Base-by-base conservation (phyloP, 2,113 vertebrate genomes). In the Apteryx mantelli region DNA sequence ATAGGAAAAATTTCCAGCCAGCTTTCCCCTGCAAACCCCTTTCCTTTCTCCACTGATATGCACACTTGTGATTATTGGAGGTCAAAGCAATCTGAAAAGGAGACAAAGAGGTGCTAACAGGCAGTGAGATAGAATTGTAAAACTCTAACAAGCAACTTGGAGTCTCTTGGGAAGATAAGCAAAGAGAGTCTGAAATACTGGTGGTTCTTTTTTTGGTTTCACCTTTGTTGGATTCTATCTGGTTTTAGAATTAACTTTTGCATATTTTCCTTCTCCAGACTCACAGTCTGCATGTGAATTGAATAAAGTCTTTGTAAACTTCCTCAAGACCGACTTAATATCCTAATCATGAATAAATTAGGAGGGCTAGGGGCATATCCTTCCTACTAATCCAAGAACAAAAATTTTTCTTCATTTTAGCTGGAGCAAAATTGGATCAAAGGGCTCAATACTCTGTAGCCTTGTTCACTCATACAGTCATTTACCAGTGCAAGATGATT, bases 11-110 rank as follows among this genome's bases (percentile, higher is more conserved):
- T 42, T 86, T 87, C n/a, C 34, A 75, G n/a, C 2, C 40, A 91
- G 22, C 4, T 81, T 81, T 81, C 15, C 18, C 16, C 25, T 56
- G 6, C 3, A 3, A 1, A 0, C 25, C 66, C 55, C 0, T 0
- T 22, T 86, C 50, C 15, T 63, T 91, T 86, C 40, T 13, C 10
- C 30, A 85, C n/a, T 68, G 40, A 40, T 3, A 75, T 34, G 7
- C 73, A 52, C 7, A 12, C 2, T 24, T 66, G 22, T 70, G 30
- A 40, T 71, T 66, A 24, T 9, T 76, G 32, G 46, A 71, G 32
- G 9, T 36, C 24, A 46, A 2, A 44, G n/a, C 17, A 83, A 44
- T 50, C 44, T 64, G 55, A 83, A 89, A 75, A 86, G n/a, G 16
- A 68, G 65, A 82, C 4, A 50, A 20, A 79, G 42, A 82, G 13